Evolutionary conservation across 2,888 invertebrate genomes (phyloP).

Genomic region (Leptinotarsa haldemani): DNA sequence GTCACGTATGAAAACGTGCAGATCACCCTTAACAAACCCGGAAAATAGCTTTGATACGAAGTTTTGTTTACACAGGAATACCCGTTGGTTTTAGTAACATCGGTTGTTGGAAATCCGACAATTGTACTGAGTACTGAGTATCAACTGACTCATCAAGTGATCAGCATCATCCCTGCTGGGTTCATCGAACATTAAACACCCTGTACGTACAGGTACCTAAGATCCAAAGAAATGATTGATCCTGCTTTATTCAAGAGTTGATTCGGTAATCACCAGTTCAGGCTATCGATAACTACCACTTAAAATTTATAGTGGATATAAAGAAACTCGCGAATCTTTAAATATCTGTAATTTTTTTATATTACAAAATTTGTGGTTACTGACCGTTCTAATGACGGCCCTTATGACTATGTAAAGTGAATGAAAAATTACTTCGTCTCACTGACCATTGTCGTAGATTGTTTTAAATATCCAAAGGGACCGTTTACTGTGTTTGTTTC

Average conservation of each 20-base stretch:
- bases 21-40: too few relatives aligned
- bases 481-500: too few relatives aligned
- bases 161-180: not conserved
- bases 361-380: constrained; percentile 33
- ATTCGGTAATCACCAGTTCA: constrained; percentile 45
- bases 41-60: too few relatives aligned
- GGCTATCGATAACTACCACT: constrained; percentile 36
- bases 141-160: too few relatives aligned
- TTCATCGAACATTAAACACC: not conserved
- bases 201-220: constrained; percentile 33
- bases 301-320: constrained; percentile 35
- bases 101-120: too few relatives aligned
- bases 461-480: too few relatives aligned
- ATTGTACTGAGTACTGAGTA: too few relatives aligned
- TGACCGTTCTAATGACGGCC: constrained; percentile 27
- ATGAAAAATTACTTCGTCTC: constrained; percentile 16
- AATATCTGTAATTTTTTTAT: constrained; percentile 33
- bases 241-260: constrained; percentile 39
- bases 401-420: constrained; percentile 30
- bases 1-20: too few relatives aligned
- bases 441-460: not conserved
- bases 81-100: too few relatives aligned
- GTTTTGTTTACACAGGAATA: too few relatives aligned
- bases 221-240: constrained; percentile 43
- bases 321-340: constrained; percentile 26